phyloP scores from a whole-genome alignment of 2,888 invertebrate genomes.

The Agelastica alni region DNA sequence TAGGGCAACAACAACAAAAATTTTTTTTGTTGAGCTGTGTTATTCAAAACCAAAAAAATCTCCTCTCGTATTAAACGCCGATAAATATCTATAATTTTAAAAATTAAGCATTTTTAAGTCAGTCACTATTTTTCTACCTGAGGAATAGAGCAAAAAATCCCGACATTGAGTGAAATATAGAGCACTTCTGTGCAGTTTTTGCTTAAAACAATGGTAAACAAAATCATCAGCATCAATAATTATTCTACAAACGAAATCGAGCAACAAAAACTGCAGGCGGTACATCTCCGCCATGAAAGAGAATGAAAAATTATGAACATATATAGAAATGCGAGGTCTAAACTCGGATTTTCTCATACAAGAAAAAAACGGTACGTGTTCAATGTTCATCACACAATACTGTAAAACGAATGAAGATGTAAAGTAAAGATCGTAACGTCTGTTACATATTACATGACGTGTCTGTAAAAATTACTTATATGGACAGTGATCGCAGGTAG shows the following conservation, averaged over 20 bases:
- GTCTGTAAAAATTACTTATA: slow-evolving; percentile 32
- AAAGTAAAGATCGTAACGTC: slow-evolving; percentile 36
- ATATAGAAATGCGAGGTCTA: slow-evolving; percentile 34
- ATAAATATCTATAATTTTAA: too few relatives aligned
- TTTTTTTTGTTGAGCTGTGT: too few relatives aligned
- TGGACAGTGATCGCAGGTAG: slow-evolving; percentile 24
- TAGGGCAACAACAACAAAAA: too few relatives aligned
- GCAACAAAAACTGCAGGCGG: slow-evolving; percentile 26
- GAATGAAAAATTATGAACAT: slow-evolving; percentile 34
- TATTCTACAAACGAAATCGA: slow-evolving; percentile 17
- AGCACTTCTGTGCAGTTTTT: slow-evolving; percentile 17
- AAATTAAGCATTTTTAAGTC: too few relatives aligned
- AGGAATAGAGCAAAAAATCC: slow-evolving; percentile 11
- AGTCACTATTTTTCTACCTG: too few relatives aligned
- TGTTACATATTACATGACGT: slow-evolving; percentile 43
- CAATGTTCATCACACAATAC: slow-evolving; percentile 34
- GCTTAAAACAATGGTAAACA: slow-evolving; percentile 6
- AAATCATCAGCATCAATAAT: slow-evolving; percentile 17
- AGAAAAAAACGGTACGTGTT: slow-evolving; percentile 31
- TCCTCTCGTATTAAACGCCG: too few relatives aligned
- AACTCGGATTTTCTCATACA: slow-evolving; percentile 32
- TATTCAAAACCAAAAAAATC: too few relatives aligned
- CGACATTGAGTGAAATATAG: slow-evolving; percentile 22
- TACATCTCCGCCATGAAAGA: slow-evolving; percentile 18
- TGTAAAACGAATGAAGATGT: slow-evolving; percentile 41